Conservation (phyloP, 2,797 vertebrate species). For the Phrynocephalus forsythii region DNA sequence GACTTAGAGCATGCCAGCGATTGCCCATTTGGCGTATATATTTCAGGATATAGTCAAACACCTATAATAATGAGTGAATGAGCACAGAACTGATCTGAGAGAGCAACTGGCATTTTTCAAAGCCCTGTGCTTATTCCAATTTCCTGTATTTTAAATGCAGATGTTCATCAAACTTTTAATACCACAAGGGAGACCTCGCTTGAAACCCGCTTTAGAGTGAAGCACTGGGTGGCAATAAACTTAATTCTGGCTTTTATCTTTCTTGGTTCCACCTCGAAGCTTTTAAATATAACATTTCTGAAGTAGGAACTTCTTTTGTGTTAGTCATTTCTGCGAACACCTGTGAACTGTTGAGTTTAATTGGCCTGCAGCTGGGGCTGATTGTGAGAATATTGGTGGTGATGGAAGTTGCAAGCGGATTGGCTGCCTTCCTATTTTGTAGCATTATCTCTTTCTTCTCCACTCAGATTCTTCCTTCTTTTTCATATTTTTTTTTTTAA, state of each 20-base stretch:
- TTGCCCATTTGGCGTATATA: slow-evolving; percentile 74
- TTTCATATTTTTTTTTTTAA: slow-evolving; percentile 16
- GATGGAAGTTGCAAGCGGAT: slow-evolving; percentile 50
- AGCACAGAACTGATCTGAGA: slow-evolving; percentile 57
- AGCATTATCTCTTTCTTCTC: slow-evolving; percentile 65
- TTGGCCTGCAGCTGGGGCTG: slow-evolving; percentile 68
- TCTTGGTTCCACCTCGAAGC: slow-evolving; percentile 77
- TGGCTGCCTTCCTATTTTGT: slow-evolving; percentile 49
- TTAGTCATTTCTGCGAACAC: slow-evolving; percentile 68
- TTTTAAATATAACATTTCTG: slow-evolving; percentile 76
- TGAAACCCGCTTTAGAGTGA: slow-evolving; percentile 72
- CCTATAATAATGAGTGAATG: slow-evolving; percentile 67
- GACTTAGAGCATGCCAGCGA: slow-evolving; percentile 66
- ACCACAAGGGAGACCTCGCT: slow-evolving; percentile 64
- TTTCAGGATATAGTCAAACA: slow-evolving; percentile 64
- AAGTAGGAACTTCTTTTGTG: slow-evolving; percentile 73
- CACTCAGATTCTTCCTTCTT: slow-evolving; percentile 40
- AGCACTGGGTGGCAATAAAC: slow-evolving; percentile 73
- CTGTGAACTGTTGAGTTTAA: slow-evolving; percentile 69
- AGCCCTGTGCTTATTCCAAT: slow-evolving; percentile 59
- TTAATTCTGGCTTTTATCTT: slow-evolving; percentile 75
- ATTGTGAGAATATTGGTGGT: slow-evolving; percentile 45
- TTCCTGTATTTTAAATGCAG: slow-evolving; percentile 74
- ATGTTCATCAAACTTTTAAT: slow-evolving; percentile 76
- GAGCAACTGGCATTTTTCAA: slow-evolving; percentile 62